Conservation (phyloP, 2,113 vertebrate genomes). For the Thermophis baileyi region DNA sequence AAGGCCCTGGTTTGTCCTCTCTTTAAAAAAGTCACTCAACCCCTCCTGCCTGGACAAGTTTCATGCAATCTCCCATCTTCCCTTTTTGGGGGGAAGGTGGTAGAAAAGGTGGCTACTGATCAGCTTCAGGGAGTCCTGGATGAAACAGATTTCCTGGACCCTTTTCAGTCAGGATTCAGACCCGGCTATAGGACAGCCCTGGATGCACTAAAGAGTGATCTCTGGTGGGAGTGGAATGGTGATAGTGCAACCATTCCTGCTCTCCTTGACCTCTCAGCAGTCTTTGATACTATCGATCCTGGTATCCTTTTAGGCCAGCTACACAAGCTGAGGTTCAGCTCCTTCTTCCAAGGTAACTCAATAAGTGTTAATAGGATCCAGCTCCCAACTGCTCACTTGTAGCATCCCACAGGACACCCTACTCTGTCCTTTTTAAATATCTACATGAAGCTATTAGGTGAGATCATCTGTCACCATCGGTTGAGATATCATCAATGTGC, state of each 20-base stretch:
- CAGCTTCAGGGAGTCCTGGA: not conserved
- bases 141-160: not conserved
- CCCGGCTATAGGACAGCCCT: not conserved
- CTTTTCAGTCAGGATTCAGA: not conserved
- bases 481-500: not conserved
- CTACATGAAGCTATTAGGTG: not conserved
- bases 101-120: not conserved
- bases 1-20: not conserved
- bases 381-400: not conserved
- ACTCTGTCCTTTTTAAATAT: not conserved
- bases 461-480: not conserved
- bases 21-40: not conserved
- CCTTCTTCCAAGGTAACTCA: too few relatives aligned
- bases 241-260: too few relatives aligned
- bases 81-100: not conserved
- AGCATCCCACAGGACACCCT: not conserved
- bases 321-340: too few relatives aligned
- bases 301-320: too few relatives aligned
- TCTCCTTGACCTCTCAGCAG: too few relatives aligned
- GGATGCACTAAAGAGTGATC: too few relatives aligned
- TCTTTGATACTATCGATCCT: too few relatives aligned
- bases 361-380: too few relatives aligned
- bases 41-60: not conserved
- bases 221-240: too few relatives aligned
- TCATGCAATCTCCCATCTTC: not conserved